These are phyloP conservation scores for Capra hircus DNA, from an alignment of 2,113 vertebrate species.

Conservation along the genomic window DNA sequence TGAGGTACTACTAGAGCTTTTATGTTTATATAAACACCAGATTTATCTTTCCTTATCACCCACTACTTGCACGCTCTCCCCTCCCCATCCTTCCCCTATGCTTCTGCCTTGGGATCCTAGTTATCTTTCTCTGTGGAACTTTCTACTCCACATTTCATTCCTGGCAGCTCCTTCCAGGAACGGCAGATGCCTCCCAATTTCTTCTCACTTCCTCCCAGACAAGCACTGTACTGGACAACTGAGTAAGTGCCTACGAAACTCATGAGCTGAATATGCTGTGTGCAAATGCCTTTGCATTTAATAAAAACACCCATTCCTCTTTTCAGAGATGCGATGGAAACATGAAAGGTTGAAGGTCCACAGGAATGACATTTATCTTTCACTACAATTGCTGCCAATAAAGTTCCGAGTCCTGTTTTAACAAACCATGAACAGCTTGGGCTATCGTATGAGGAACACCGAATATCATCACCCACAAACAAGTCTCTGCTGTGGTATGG, in stretches of 20 bases:
- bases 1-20: not conserved
- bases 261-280: not conserved
- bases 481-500: not conserved
- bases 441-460: not conserved
- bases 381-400: not conserved
- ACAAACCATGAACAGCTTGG: not conserved
- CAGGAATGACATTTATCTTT: conserved; percentile 22
- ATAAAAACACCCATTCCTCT: not conserved
- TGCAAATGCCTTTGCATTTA: conserved; percentile 11
- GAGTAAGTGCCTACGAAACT: not conserved
- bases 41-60: not conserved
- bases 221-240: not conserved
- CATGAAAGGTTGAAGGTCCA: not conserved
- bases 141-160: not conserved
- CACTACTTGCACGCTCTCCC: not conserved
- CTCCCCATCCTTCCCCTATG: not conserved
- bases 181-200: not conserved
- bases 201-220: not conserved
- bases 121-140: not conserved
- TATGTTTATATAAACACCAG: not conserved
- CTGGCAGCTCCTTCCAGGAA: not conserved
- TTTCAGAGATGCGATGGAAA: conserved; percentile 39
- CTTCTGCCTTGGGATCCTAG: not conserved
- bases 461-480: not conserved
- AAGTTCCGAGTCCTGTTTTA: not conserved